phyloP scores from a whole-genome alignment of 1,140 invertebrate species.

The Heliconius congener region DNA sequence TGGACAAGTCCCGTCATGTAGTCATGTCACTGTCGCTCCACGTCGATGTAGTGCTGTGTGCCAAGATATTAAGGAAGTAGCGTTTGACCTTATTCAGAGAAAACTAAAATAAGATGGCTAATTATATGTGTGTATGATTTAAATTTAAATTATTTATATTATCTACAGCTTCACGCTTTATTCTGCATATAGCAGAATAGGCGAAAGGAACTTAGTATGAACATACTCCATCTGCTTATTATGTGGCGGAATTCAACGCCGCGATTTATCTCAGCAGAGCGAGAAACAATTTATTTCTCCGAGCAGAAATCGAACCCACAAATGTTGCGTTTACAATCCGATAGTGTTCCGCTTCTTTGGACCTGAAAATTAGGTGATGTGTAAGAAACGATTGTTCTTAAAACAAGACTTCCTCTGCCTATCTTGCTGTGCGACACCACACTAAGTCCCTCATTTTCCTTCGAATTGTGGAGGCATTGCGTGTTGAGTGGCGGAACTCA shows the following conservation, averaged over 20 bases:
- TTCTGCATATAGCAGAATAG: not conserved
- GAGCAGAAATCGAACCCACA: too few relatives aligned
- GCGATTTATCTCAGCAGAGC: too few relatives aligned
- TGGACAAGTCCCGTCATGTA: not conserved
- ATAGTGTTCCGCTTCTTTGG: too few relatives aligned
- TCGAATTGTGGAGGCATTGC: not conserved
- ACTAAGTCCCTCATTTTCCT: not conserved
- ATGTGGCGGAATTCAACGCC: too few relatives aligned
- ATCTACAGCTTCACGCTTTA: not conserved
- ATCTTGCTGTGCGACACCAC: too few relatives aligned
- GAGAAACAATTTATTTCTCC: too few relatives aligned
- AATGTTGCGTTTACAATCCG: too few relatives aligned
- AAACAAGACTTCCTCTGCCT: too few relatives aligned
- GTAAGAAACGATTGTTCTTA: too few relatives aligned
- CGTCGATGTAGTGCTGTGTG: not conserved
- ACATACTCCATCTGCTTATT: too few relatives aligned
- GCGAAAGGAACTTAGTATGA: too few relatives aligned
- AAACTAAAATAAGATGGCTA: slow-evolving; percentile 6
- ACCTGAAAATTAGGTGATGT: too few relatives aligned
- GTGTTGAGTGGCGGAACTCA: not conserved
- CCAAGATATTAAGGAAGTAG: slow-evolving; percentile 23
- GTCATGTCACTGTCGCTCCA: not conserved
- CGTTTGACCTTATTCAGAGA: slow-evolving; percentile 16
- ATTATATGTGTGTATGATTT: not conserved
- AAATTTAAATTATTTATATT: not conserved